Conservation (phyloP, 2,888 invertebrate species). For the Lissocephala sabroskyi region DNA sequence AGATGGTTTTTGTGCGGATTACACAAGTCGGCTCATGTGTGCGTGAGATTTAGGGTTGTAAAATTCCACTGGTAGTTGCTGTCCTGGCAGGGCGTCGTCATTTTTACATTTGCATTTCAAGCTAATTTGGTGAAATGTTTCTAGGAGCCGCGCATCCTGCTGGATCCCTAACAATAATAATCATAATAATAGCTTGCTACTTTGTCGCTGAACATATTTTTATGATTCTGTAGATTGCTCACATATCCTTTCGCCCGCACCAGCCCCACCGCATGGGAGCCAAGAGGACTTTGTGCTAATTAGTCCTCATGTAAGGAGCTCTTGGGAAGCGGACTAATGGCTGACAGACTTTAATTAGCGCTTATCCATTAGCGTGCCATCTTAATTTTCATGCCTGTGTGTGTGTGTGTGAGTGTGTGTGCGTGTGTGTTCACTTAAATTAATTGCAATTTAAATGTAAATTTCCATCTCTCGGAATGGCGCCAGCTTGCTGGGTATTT, state of each 20-base stretch:
- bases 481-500: slow-evolving; percentile 31
- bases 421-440: slow-evolving; percentile 28
- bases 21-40: slow-evolving; percentile 19
- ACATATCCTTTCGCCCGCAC: slow-evolving; percentile 25
- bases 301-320: slow-evolving; percentile 28
- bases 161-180: slow-evolving; percentile 47
- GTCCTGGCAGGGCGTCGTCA: too few relatives aligned
- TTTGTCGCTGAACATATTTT: slow-evolving; percentile 58
- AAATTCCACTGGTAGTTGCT: slow-evolving; percentile 53
- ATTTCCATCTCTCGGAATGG: slow-evolving; percentile 19
- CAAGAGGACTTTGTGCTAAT: slow-evolving; percentile 53
- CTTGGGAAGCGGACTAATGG: too few relatives aligned
- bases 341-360: slow-evolving; percentile 44
- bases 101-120: slow-evolving; percentile 65
- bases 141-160: slow-evolving; percentile 37
- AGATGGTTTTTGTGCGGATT: slow-evolving; percentile 59
- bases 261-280: background rate
- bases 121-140: slow-evolving; percentile 62
- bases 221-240: slow-evolving; percentile 55
- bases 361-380: slow-evolving; percentile 40
- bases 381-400: slow-evolving; percentile 42
- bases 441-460: slow-evolving; percentile 54
- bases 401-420: too few relatives aligned
- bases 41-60: slow-evolving; percentile 37
- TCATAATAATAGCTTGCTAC: slow-evolving; percentile 57